Evolutionary conservation across 2,113 vertebrate species (phyloP).

Genomic region (Probosciger aterrimus): DNA sequence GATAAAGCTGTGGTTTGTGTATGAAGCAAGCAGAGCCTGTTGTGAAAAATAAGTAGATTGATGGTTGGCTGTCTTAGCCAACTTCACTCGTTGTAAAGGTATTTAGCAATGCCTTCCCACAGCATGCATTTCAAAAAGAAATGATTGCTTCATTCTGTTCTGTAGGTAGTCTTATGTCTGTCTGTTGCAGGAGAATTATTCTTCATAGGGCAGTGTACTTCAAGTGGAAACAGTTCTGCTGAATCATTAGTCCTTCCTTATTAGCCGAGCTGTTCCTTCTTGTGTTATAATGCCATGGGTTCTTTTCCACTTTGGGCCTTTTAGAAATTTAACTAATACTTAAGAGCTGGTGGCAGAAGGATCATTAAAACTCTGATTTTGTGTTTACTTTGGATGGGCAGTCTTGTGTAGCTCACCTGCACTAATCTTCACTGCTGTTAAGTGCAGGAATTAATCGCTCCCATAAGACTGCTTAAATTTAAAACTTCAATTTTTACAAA

Average conservation of each 20-base stretch:
- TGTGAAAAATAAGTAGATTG: slow-evolving; percentile 76
- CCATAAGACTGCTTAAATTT: neutral
- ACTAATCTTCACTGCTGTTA: neutral
- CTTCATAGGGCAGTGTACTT: neutral
- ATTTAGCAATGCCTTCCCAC: slow-evolving; percentile 78
- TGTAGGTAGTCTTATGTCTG: slow-evolving; percentile 44
- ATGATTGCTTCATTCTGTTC: slow-evolving; percentile 72
- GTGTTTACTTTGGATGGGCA: neutral
- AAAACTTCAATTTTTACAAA: neutral
- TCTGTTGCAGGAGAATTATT: slow-evolving; percentile 9
- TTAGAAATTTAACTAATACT: neutral
- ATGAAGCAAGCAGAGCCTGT: slow-evolving; percentile 75
- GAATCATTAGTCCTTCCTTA: neutral
- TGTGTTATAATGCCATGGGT: neutral
- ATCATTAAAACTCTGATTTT: neutral
- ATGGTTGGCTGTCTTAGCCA: slow-evolving; percentile 72
- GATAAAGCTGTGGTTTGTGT: slow-evolving; percentile 73
- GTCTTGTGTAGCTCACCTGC: neutral
- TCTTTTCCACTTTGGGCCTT: neutral
- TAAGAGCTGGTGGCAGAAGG: neutral
- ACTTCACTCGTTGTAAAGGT: slow-evolving; percentile 75
- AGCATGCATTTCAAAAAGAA: slow-evolving; percentile 73
- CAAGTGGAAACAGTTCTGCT: neutral
- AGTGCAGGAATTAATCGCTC: neutral
- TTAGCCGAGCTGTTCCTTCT: neutral